phyloP scores from a whole-genome alignment of 1,140 invertebrate genomes.

The Batillaria attramentaria region DNA sequence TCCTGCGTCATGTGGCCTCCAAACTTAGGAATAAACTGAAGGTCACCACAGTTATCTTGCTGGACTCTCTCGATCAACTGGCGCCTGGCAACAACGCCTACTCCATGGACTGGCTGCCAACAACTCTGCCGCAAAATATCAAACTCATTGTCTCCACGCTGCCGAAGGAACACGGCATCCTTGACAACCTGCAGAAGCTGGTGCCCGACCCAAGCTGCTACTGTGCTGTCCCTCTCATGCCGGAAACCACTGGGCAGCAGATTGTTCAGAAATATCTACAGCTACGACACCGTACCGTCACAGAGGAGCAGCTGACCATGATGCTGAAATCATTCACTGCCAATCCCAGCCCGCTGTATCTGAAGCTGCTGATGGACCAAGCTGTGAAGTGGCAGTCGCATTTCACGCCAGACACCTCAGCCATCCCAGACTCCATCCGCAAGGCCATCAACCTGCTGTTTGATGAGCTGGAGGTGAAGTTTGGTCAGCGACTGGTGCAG shows the following conservation, averaged over 20 bases:
- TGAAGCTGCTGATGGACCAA: constrained; percentile 62
- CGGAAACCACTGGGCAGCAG: constrained; percentile 50
- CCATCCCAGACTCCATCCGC: constrained; percentile 47
- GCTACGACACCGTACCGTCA: constrained; percentile 50
- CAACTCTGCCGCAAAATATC: constrained; percentile 60
- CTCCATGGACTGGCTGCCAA: constrained; percentile 65
- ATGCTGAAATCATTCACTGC: constrained; percentile 50
- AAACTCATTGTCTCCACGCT: constrained; percentile 81
- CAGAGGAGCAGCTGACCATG: constrained; percentile 47
- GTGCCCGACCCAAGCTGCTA: constrained; percentile 50
- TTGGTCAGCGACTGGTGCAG: constrained; percentile 58
- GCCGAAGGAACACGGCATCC: constrained; percentile 62
- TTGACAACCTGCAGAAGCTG: constrained; percentile 54
- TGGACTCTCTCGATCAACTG: constrained; percentile 71
- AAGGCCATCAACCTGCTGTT: constrained; percentile 61
- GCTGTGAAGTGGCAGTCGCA: constrained; percentile 62
- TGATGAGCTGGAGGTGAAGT: constrained; percentile 62
- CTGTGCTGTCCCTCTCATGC: constrained; percentile 52
- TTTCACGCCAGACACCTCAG: constrained; percentile 33
- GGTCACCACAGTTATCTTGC: constrained; percentile 63
- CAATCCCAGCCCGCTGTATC: constrained; percentile 57
- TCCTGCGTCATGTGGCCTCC: constrained; percentile 49
- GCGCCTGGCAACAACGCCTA: constrained; percentile 54
- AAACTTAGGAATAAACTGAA: constrained; percentile 47
- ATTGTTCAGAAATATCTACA: constrained; percentile 58